A percentile compares a stretch with the other conserved stretches of the same genome.
Evolutionary conservation across 2,888 invertebrate species (phyloP).

Genomic region (Melieria crassipennis): DNA sequence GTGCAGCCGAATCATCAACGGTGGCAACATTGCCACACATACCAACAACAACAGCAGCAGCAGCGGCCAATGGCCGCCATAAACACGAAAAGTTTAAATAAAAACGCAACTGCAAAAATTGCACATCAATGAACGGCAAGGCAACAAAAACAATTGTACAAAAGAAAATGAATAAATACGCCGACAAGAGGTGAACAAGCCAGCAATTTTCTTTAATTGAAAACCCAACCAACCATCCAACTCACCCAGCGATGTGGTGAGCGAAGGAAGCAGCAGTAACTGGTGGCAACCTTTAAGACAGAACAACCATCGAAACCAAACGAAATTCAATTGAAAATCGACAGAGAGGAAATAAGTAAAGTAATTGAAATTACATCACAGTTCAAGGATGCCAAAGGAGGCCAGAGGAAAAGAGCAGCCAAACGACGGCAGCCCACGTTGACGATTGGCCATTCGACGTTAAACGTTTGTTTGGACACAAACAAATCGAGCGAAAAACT

Average conservation of each 20-base stretch:
- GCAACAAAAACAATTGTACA: background rate
- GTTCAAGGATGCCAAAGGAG: background rate
- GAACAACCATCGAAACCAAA: slow-evolving; percentile 44
- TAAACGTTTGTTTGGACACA: no score
- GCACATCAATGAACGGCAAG: background rate
- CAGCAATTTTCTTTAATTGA: slow-evolving; percentile 40
- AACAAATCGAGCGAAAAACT: no score
- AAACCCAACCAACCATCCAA: slow-evolving; percentile 30
- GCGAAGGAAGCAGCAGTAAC: slow-evolving; percentile 21
- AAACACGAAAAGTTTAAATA: background rate
- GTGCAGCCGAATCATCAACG: background rate
- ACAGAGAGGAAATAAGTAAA: background rate
- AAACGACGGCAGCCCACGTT: background rate
- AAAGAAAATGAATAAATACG: background rate
- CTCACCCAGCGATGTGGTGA: slow-evolving; percentile 11
- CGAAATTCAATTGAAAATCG: slow-evolving; percentile 44
- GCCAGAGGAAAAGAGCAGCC: background rate
- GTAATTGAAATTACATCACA: background rate
- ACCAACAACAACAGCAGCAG: no score
- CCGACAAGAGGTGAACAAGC: slow-evolving; percentile 7
- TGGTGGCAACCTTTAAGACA: slow-evolving; percentile 36
- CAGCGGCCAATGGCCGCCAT: no score
- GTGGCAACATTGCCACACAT: background rate
- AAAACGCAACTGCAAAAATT: background rate
- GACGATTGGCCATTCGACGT: no score